Conservation (phyloP, 2,113 vertebrate genomes). For the Argyrosomus japonicus region DNA sequence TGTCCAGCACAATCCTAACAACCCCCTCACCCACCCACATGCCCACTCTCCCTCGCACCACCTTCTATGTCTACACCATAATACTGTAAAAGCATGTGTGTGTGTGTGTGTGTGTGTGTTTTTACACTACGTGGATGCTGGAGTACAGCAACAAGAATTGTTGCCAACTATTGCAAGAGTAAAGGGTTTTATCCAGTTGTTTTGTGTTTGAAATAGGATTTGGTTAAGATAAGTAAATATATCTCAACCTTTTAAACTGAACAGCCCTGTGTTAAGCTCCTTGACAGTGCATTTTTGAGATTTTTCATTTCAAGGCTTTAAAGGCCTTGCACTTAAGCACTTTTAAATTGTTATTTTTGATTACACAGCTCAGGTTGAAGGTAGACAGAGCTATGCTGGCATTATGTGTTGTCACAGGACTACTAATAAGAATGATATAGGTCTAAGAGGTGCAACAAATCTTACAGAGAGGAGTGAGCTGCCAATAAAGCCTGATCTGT, state of each 20-base stretch:
- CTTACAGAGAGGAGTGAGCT: not conserved
- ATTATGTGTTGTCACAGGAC: not conserved
- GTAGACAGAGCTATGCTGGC: not conserved
- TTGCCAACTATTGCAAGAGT: not conserved
- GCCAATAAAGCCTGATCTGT: not conserved
- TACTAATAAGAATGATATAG: not conserved
- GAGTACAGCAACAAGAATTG: not conserved
- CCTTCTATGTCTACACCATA: constrained; percentile 18
- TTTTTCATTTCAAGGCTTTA: not conserved
- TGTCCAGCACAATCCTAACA: constrained; percentile 67
- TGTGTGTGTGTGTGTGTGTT: constrained; percentile 17
- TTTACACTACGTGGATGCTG: not conserved
- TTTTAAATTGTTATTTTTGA: not conserved
- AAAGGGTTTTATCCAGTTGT: not conserved
- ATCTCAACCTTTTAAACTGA: not conserved
- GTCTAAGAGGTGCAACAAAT: not conserved
- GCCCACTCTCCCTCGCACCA: constrained; percentile 24
- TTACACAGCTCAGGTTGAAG: not conserved
- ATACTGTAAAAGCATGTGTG: constrained; percentile 37
- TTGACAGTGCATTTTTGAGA: not conserved
- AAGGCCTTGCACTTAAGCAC: not conserved
- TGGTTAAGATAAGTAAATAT: not conserved
- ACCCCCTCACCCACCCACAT: constrained; percentile 19
- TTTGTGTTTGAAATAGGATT: not conserved
- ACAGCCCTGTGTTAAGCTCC: not conserved